These are phyloP conservation scores for Lymantria monacha DNA, from an alignment of 2,888 invertebrate species.

Conservation along the genomic window DNA sequence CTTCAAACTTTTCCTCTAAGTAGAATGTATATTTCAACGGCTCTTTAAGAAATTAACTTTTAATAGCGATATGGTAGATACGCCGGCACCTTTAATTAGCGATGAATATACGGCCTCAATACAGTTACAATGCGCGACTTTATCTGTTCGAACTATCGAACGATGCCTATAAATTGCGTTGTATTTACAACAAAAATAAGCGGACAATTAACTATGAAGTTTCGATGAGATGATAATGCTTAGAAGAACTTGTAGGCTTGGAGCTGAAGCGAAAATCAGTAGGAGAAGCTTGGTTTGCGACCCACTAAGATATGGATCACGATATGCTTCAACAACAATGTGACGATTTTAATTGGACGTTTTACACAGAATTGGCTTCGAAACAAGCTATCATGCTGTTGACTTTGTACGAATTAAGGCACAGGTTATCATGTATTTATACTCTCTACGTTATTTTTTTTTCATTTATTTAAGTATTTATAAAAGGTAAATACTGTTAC, in stretches of 20 bases:
- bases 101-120: conserved; percentile 59
- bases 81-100: conserved; percentile 64
- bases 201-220: conserved; percentile 56
- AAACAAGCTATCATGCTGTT: conserved; percentile 26
- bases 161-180: conserved; percentile 65
- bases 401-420: conserved; percentile 6
- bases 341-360: conserved; percentile 61
- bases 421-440: too few species aligned
- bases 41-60: not conserved
- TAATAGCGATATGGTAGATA: too few species aligned
- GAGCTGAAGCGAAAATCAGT: conserved; percentile 8
- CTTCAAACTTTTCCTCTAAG: too few species aligned
- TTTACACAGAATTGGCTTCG: conserved; percentile 38
- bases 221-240: conserved; percentile 36
- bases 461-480: too few species aligned
- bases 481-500: too few species aligned
- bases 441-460: too few species aligned
- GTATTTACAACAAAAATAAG: conserved; percentile 64
- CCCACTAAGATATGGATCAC: conserved; percentile 30
- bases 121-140: conserved; percentile 56
- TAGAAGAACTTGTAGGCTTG: conserved; percentile 3
- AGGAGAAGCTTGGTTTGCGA: conserved; percentile 14
- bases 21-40: conserved; percentile 12
- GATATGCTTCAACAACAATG: conserved; percentile 47
- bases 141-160: conserved; percentile 58